phyloP scores from a whole-genome alignment of 2,113 vertebrate species.

The Psittacula cyanocephala region DNA sequence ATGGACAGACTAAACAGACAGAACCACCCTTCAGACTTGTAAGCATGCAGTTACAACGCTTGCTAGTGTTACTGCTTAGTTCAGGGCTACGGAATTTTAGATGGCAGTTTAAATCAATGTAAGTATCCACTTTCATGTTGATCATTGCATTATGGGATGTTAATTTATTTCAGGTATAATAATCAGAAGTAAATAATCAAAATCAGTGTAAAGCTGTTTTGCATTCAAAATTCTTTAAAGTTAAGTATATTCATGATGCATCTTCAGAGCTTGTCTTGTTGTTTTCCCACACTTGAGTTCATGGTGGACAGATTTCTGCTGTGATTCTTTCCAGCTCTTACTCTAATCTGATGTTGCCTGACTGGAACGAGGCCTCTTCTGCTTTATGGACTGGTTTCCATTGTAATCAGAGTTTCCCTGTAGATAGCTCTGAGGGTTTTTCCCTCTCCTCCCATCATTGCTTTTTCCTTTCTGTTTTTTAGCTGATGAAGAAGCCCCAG shows the following conservation, averaged over 20 bases:
- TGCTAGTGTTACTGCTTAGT: neutral
- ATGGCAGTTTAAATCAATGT: neutral
- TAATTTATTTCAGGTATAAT: neutral
- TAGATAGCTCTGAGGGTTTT: neutral
- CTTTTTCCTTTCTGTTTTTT: neutral
- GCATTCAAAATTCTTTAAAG: neutral
- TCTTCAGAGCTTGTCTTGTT: neutral
- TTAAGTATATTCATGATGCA: neutral
- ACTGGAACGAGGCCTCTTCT: neutral
- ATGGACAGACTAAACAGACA: neutral
- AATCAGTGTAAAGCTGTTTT: neutral
- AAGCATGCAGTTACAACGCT: neutral
- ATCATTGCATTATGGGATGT: neutral
- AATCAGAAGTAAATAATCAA: neutral
- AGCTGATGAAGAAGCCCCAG: conserved; percentile 98
- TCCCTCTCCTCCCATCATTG: neutral
- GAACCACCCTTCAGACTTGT: neutral
- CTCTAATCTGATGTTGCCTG: neutral
- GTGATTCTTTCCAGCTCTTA: neutral
- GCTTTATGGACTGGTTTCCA: neutral
- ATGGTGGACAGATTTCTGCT: neutral
- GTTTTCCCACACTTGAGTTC: neutral
- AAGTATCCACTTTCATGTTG: rapidly evolving
- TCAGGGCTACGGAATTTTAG: neutral
- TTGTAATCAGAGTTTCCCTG: neutral